Evolutionary conservation across 2,113 vertebrate species (phyloP), one percentile per base, ranked within the genome.

Genomic region (Boleophthalmus pectinirostris): DNA sequence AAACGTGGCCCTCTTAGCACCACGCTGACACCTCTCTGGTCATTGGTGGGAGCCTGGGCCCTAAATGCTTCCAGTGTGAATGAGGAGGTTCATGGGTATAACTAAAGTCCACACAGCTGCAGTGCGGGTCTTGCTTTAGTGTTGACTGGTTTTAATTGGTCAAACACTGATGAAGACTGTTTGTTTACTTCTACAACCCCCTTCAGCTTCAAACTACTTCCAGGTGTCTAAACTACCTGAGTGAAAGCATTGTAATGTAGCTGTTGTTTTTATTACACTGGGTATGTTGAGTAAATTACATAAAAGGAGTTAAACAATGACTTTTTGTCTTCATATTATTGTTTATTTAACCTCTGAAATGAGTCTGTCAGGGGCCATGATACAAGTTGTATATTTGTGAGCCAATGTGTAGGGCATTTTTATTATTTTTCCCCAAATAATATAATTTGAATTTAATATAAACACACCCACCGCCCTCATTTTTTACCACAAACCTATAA

Each of bases 1-100:
- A 89, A 82, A 86, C 68, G 73, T 80, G 38, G 7, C 38, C 43
- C 25, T 21, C 80, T 85, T 82, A 81, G 74, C 83, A 75, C 75
- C 82, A 84, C 73, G 70, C 80, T 70, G 85, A 82, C 68, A 83
- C 83, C 72, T 88, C 82, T 76, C 65, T 73, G 66, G 56, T 45
- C 72, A 81, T 15, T 66, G 65, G 43, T 25, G 61, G 10, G 60
- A 58, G 23, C 24, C 56, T 58, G 56, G 11, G 56, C 11, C 29
- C 33, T 61, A 61, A 61, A 66, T 45, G 63, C 16, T 66, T 14
- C 38, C 33, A 64, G 29, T 13, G 58, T 43, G 25, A 20, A 20
- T 25, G 23, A 24, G 56, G 5, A 3, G 25, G 58, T 61, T 61
- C 58, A 8, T 21, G 5, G n/a, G 23, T 3, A 4, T 18, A 61